Percentiles rank a stretch among this genome's conserved stretches.
phyloP scores from a whole-genome alignment of 2,113 vertebrate species.

The Mionectes macconnelli region DNA sequence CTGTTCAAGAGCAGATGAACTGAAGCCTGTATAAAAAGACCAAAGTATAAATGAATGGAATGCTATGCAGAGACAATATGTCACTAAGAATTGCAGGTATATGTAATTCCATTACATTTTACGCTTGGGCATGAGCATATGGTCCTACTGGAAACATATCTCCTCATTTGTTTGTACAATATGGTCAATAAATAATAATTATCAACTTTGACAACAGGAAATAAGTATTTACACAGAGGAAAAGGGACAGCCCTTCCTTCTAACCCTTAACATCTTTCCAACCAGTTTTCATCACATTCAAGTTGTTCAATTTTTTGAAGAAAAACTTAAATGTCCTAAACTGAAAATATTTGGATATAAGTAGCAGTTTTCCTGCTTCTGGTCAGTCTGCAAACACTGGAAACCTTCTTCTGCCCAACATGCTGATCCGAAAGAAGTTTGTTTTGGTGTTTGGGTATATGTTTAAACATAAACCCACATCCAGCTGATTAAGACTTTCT shows the following conservation, averaged over 20 bases:
- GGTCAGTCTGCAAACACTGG: constrained; percentile 24
- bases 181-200: neutral
- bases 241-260: neutral
- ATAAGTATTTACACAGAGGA: neutral
- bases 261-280: neutral
- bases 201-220: neutral
- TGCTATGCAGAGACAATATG: neutral
- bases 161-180: neutral
- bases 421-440: constrained; percentile 45
- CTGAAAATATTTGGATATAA: constrained; percentile 41
- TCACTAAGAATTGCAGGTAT: neutral
- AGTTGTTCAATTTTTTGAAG: neutral
- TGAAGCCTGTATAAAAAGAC: constrained; percentile 74
- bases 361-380: neutral
- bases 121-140: neutral
- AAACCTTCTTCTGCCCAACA: constrained; percentile 24
- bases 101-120: neutral
- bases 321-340: constrained; percentile 18
- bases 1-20: constrained; percentile 61
- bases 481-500: constrained; percentile 77
- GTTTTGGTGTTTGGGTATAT: constrained; percentile 62
- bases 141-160: neutral
- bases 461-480: constrained; percentile 79
- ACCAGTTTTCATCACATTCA: neutral
- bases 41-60: neutral